Evolutionary conservation across 92 coral and sea anemone genomes (phyloP).

Genomic region (Porites lobata): DNA sequence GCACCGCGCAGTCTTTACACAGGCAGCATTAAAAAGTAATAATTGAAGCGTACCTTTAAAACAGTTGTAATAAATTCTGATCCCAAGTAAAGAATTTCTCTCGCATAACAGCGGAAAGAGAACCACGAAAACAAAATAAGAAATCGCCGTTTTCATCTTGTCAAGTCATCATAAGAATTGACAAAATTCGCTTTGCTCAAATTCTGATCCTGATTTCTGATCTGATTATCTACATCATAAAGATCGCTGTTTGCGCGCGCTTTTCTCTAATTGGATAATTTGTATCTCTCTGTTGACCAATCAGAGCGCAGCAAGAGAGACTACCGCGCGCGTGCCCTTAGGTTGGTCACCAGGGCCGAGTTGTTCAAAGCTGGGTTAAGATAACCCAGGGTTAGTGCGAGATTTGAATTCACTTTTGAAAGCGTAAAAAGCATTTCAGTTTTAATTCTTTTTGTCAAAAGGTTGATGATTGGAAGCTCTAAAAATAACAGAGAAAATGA

Average conservation of each 20-base stretch:
- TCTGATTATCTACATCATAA: slow-evolving; percentile 9
- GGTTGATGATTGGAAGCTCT: no score
- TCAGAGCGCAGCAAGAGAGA: not conserved
- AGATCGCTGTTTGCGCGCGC: not conserved
- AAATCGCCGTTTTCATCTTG: slow-evolving; percentile 15
- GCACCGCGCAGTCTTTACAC: not conserved
- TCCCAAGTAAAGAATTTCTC: slow-evolving; percentile 22
- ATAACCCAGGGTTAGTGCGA: no score
- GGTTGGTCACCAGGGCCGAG: no score
- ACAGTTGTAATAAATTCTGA: not conserved
- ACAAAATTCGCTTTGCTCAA: not conserved
- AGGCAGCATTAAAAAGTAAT: not conserved
- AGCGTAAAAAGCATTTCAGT: no score
- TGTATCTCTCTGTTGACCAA: slow-evolving; percentile 13
- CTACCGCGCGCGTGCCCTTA: no score
- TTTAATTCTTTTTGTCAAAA: no score
- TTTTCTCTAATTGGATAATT: not conserved
- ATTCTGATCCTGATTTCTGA: not conserved
- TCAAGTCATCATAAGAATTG: not conserved
- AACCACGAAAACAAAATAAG: not conserved
- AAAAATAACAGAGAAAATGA: no score
- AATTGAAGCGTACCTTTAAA: not conserved
- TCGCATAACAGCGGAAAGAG: slow-evolving; percentile 19
- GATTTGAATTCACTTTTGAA: no score
- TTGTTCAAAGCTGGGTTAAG: no score